Base-by-base conservation (phyloP, 2,888 invertebrate genomes). In the Drosophila neonasuta region DNA sequence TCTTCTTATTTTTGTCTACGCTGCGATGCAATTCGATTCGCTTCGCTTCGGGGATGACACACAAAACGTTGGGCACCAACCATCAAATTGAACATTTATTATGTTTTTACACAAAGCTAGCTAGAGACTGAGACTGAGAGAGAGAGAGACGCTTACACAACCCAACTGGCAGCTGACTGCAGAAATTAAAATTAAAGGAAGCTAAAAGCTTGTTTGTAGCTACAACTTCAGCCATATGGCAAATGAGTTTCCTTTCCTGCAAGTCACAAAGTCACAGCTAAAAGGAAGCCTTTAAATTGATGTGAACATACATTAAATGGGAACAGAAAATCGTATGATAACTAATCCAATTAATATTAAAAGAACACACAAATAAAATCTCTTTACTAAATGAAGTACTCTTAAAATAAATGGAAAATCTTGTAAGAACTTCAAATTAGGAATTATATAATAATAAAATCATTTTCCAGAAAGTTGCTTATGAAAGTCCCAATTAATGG, bases 51-150 rank as follows among this genome's bases (percentile, higher is more conserved):
- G 48, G 57, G 77, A 73, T 77, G 80, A 76, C 61, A 74, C 79
- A 63, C 32, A 55, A 55, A 79, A 71, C 79, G 59, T 65, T 74
- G 75, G 65, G 71, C 59, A 68, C 58, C 62, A 63, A 65, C 74
- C 74, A 72, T 41, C 39, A 83, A 85, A 78, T 79, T 78, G 85
- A 75, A 86, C 88, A 86, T 88, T 87, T 87, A 87, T 86, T 85
- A 76, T 75, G 62, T 64, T 64, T 67, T n/a, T 70, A 11, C 11
- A 32, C 32, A 32, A 10, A 8, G 5, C n/a, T 11, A 8, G 5
- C n/a, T 11, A n/a, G 11, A 36, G 36, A 36, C 6, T 3, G 36
- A 5, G 11, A 30, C 7, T 3, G 34, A n/a, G 34, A 15, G 42
- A 48, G 34, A 48, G 71, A 60, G 62, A 62, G 50, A 4, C 60